Evolutionary conservation across 37 sponge, comb jelly and placozoan genomes (phyloP), one percentile per base, ranked within the genome.

Genomic region (Petrosia ficiformis): DNA sequence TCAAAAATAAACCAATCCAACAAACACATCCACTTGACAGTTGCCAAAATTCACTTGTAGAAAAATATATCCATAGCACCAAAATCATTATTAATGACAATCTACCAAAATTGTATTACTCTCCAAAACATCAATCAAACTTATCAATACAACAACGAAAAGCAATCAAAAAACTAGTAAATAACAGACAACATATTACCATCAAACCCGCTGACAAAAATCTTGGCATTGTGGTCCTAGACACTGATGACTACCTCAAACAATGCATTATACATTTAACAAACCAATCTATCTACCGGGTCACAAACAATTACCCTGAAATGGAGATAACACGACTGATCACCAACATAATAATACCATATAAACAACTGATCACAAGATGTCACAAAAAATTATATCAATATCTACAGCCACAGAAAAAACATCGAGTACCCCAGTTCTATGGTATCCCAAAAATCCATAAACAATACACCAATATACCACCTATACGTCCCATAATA

Each of bases 401-500:
- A 19, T 48, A 48, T 48, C 54, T 48, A 48, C 14, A 19, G 14
- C 54, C 54, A 48, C 8, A 48, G 14, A 48, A 14, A 8, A 48
- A 14, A 19, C 54, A 48, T 14, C 8, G 54, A 14, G 14, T 14
- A 19, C 54, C 54, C 54, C 8, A 14, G 14, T 74, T 74, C 61
- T 74, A 74, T 32, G 75, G 75, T 14, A 52, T 74, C 4, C 75
- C 75, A 2, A 74, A 74, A 31, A 57, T 74, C n/a, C 75, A 74
- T 38, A 74, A 74, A 37, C n/a, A 57, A 25, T 57, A 58, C 37
- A 58, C 58, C 8, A 26, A 29, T 58, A 6, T 57, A 31, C 75
- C 75, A 16, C 75, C 75, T 35, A 29, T 74, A 19, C 31, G 75
- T 2, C 75, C 75, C 37, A 74, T 74, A 14, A 60, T 74, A 3